Conservation (phyloP, 2,113 vertebrate species). For the Diphyllodes magnificus region DNA sequence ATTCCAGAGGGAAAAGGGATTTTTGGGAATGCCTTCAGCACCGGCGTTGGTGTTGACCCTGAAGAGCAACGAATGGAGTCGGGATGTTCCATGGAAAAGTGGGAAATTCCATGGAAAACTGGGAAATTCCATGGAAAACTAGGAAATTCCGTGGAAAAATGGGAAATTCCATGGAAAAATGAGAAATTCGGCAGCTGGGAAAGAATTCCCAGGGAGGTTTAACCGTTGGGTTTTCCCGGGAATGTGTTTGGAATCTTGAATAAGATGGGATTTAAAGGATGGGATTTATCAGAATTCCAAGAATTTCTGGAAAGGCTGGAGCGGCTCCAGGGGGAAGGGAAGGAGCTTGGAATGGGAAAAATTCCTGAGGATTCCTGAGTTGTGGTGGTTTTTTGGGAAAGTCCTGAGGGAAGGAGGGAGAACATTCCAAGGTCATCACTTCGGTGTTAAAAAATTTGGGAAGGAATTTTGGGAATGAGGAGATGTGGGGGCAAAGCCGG, state of each 20-base stretch:
- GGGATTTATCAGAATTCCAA: background rate
- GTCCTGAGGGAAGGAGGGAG: background rate
- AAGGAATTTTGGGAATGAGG: background rate
- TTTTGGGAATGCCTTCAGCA: background rate
- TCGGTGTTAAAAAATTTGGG: background rate
- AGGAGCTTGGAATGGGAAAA: background rate
- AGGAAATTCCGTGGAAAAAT: too few relatives aligned
- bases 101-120: too few relatives aligned
- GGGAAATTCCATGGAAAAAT: background rate
- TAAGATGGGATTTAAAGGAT: background rate
- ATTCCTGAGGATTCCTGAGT: background rate
- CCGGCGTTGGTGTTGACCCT: background rate
- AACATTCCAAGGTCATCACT: background rate
- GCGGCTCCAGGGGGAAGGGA: background rate
- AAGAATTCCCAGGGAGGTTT: background rate
- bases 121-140: background rate
- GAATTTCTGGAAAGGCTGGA: background rate
- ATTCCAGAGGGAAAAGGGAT: background rate
- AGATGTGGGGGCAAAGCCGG: background rate
- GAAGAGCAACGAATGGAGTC: rapidly evolving
- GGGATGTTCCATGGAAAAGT: background rate
- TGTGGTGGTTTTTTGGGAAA: background rate
- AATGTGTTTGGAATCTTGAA: background rate
- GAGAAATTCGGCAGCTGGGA: background rate
- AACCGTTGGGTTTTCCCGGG: background rate